These are phyloP conservation scores for Nothoprocta perdicaria DNA, from an alignment of 2,113 vertebrate genomes.

Conservation along the genomic window DNA sequence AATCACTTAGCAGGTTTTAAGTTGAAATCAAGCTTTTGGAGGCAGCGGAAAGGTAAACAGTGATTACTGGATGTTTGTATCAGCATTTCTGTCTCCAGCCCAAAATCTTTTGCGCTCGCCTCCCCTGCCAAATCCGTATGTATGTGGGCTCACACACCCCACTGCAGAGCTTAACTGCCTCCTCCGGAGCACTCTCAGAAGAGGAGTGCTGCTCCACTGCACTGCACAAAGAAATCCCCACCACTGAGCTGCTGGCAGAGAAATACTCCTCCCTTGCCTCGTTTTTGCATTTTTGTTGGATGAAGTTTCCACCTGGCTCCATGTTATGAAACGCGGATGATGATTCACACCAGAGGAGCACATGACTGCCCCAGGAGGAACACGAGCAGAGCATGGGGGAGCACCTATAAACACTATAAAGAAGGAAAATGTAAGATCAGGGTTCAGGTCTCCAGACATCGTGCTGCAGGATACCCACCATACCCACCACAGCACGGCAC, in stretches of 20 bases:
- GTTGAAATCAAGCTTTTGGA: not conserved
- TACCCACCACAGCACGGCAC: not conserved
- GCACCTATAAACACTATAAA: not conserved
- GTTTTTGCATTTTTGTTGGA: not conserved
- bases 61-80: not conserved
- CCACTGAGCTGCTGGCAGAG: not conserved
- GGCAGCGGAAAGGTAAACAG: not conserved
- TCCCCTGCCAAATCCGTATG: not conserved
- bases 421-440: fast-evolving
- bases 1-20: not conserved
- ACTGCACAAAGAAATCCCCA: not conserved
- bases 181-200: not conserved
- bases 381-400: not conserved
- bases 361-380: not conserved
- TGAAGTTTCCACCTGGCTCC: conserved; percentile 13
- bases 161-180: not conserved
- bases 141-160: fast-evolving
- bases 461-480: not conserved
- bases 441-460: not conserved
- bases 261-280: not conserved
- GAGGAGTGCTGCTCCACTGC: not conserved
- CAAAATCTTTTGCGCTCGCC: not conserved
- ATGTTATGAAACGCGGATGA: not conserved
- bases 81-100: not conserved
- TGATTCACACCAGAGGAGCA: not conserved